phyloP scores from a whole-genome alignment of 2,797 vertebrate species.

The Fringilla coelebs region DNA sequence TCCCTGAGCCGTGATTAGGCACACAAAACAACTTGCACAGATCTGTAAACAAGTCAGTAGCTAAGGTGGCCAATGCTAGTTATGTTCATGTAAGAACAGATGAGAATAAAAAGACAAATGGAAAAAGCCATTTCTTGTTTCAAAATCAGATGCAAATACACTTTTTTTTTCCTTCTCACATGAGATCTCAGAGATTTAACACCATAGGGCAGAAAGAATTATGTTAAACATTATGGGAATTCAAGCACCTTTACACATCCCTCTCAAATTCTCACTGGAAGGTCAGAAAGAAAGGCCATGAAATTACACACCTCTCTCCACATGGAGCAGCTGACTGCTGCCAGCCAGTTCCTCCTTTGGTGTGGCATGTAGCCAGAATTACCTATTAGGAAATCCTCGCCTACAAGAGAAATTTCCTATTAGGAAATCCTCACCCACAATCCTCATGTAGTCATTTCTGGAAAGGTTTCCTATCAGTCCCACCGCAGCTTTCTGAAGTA shows the following conservation, averaged over 20 bases:
- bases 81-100: neutral
- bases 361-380: neutral
- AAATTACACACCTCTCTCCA: neutral
- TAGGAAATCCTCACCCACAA: neutral
- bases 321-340: neutral
- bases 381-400: neutral
- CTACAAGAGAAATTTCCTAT: neutral
- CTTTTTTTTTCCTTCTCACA: no score
- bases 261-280: neutral
- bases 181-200: neutral
- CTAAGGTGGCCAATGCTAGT: neutral
- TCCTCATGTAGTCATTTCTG: neutral
- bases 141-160: neutral
- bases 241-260: neutral
- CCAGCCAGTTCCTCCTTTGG: neutral
- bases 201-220: neutral
- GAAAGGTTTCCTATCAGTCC: neutral
- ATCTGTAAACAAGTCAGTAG: neutral
- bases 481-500: accelerated
- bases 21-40: neutral
- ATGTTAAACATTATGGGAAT: neutral
- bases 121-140: neutral
- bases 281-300: neutral
- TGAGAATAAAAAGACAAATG: neutral
- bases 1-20: neutral